phyloP scores from a whole-genome alignment of 2,797 vertebrate genomes.

The Falco concolor region DNA sequence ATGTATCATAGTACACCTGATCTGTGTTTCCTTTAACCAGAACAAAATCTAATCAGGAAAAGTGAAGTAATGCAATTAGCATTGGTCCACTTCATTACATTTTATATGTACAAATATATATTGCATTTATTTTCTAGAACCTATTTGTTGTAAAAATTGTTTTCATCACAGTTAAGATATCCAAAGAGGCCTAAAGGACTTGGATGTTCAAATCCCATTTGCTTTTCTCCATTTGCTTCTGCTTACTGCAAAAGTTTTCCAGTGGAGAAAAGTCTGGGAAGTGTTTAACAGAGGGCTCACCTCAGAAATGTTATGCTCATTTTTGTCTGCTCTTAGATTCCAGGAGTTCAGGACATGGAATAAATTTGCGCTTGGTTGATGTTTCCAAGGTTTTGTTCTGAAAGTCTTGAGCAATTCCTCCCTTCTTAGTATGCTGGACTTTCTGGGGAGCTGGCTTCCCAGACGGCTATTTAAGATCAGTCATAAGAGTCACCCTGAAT shows the following conservation, averaged over 20 bases:
- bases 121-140: neutral
- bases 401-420: neutral
- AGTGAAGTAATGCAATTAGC: neutral
- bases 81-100: neutral
- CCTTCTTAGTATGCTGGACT: neutral
- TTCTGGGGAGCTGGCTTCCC: neutral
- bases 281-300: constrained; percentile 6
- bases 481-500: neutral
- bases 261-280: constrained; percentile 4
- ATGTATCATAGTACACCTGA: neutral
- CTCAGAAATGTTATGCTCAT: constrained; percentile 11
- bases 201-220: neutral
- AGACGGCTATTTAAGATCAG: neutral
- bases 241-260: neutral
- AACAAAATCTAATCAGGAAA: neutral
- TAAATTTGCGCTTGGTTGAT: neutral
- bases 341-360: neutral
- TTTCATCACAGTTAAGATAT: neutral
- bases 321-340: neutral
- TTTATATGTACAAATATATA: neutral
- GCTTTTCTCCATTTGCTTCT: constrained; percentile 26
- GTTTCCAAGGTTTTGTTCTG: neutral
- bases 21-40: neutral
- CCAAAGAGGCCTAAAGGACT: neutral
- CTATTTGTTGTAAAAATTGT: neutral